Evolutionary conservation across 2,797 vertebrate species (phyloP), one percentile per base, ranked within the genome.

Genomic region (Alectoris magna): DNA sequence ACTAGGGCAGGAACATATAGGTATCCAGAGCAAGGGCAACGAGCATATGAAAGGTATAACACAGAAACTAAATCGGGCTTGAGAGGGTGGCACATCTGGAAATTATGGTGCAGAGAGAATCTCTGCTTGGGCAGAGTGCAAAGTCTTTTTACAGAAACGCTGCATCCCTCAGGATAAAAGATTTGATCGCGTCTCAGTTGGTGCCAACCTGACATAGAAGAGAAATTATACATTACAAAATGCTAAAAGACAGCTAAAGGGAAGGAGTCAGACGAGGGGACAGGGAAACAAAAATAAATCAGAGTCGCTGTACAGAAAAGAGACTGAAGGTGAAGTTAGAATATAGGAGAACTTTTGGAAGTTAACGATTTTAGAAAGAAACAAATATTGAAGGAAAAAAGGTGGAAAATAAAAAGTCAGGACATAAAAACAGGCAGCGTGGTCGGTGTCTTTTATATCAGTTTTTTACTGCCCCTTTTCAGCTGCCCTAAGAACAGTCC

Each of bases 201-300:
- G 64, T 94, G 94, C 84, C 91, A 94, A 77, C 86, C 88, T 94
- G 94, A 96, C 93, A 94, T 2, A 66, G 91, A 82, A 93, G 86
- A 90, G 88, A 95, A 95, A 92, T 91, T 88, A 88, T 84, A 92
- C 87, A 95, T 93, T 93, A 86, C 76, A 94, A 90, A 95, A 95
- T 95, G 92, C 80, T 95, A 86, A 94, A 93, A 96, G 87, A 92
- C 77, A 92, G 91, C 91, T 92, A 69, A 91, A 95, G 92, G 89
- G 93, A 95, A 95, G 44, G 64, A 92, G 46, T 86, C 85, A 84
- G 85, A 85, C 70, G 27, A 89, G 29, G 18, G 51, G 71, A 72
- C 11, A 62, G 77, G 90, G 77, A 90, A 94, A 92, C 49, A 90
- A 90, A 93, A 95, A 92, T 88, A 95, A 93, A 95, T 94, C 89